These are phyloP conservation scores for Panopea generosa DNA, from an alignment of 2,888 invertebrate species.

Conservation along the genomic window DNA sequence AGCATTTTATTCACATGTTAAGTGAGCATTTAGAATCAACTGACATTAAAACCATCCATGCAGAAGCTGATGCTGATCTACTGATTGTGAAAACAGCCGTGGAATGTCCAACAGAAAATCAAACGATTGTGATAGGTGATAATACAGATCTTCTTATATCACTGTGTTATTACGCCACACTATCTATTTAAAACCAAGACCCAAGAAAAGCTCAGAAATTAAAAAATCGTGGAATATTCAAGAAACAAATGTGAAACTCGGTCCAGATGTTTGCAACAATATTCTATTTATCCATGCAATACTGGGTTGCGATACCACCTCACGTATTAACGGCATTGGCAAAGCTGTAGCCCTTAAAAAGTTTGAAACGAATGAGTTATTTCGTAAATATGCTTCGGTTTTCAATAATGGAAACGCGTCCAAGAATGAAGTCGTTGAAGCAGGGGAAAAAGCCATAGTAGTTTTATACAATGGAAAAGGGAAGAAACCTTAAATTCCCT, in stretches of 20 bases:
- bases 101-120: slow-evolving; percentile 13
- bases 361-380: too few relatives aligned
- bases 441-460: background rate
- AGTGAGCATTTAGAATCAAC: slow-evolving; percentile 20
- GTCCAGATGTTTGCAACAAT: slow-evolving; percentile 1
- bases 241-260: too few relatives aligned
- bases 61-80: slow-evolving; percentile 69
- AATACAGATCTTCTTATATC: slow-evolving; percentile 72
- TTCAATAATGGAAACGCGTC: too few relatives aligned
- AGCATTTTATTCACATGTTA: slow-evolving; percentile 59
- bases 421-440: background rate
- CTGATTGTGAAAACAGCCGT: slow-evolving; percentile 62
- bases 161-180: slow-evolving; percentile 56
- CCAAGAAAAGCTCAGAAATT: too few relatives aligned
- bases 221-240: too few relatives aligned
- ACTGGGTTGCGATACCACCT: slow-evolving; percentile 59
- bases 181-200: too few relatives aligned
- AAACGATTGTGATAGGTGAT: slow-evolving; percentile 65
- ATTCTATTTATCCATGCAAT: slow-evolving; percentile 58
- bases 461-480: background rate
- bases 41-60: slow-evolving; percentile 41
- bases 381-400: too few relatives aligned
- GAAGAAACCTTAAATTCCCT: background rate
- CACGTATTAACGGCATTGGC: slow-evolving; percentile 51
- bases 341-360: slow-evolving; percentile 28